Base-by-base conservation (phyloP, 2,113 vertebrate genomes). In the Hiodon tergisus region DNA sequence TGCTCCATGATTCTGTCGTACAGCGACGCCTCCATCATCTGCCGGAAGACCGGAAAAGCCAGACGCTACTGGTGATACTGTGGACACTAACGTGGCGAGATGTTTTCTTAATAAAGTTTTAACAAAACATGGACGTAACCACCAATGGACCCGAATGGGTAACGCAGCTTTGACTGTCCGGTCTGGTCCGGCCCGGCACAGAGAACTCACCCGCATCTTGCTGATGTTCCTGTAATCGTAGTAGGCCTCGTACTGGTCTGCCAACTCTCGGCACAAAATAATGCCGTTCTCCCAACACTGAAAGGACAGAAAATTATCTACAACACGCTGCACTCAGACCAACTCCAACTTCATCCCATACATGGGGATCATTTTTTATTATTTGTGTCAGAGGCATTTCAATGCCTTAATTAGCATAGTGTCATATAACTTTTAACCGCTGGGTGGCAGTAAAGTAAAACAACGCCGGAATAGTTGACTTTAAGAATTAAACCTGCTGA, bases 1-100 rank as follows among this genome's bases (percentile, higher is more conserved):
- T 99, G 96, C 88, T 98, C 97, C 96, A 99, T 99, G 77, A 99
- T 98, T 90, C 98, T 98, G 88, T 99, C 97, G 69, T 99, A 99
- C n/a, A 98, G 87, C 61, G 96, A 97, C 0, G 97, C 97, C 82
- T 99, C 97, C 95, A 95, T 98, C 94, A 97, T 96, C 91, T 92
- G 8, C 50, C 14, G 16, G 66, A 53, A 46, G 1, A 7, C 7
- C 31, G 51, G 13, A 75, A n/a, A 71, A 3, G 47, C 13, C 69
- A n/a, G 4, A 4, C 2, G 31, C 17, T 47, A 60, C 10, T 13
- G 31, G 17, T 17, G 63, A 16, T 47, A 60, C 14, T 57, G 60
- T 13, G 48, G 4, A 16, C 50, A n/a, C 59, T 3, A 59, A 13
- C n/a, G 4, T 31, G 31, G 31, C 31, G 31, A 31, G 31, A 31